phyloP scores from a whole-genome alignment of 2,888 invertebrate genomes.

The Drosophila mulleri region DNA sequence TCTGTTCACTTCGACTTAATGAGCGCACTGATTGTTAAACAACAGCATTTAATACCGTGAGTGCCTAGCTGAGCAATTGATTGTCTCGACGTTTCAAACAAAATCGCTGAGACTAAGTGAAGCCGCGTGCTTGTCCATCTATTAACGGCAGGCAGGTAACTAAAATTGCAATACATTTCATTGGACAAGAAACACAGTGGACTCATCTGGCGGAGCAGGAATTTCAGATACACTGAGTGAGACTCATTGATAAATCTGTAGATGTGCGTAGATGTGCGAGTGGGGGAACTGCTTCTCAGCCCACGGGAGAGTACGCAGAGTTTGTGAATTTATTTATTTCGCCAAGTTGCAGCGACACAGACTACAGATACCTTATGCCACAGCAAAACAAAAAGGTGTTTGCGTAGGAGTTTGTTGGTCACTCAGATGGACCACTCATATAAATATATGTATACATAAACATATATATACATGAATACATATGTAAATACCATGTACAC shows the following conservation, averaged over 20 bases:
- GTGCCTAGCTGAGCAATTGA: not conserved
- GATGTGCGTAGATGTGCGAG: conserved; percentile 67
- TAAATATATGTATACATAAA: no score
- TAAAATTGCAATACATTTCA: conserved; percentile 35
- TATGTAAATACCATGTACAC: not conserved
- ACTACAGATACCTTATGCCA: conserved; percentile 32
- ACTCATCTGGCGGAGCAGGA: conserved; percentile 33
- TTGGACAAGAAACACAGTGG: conserved; percentile 25
- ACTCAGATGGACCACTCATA: not conserved
- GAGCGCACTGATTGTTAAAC: conserved; percentile 23
- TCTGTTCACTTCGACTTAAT: not conserved
- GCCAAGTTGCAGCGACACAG: conserved; percentile 7
- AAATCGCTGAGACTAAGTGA: conserved; percentile 10
- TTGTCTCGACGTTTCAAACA: not conserved
- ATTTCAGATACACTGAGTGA: conserved; percentile 10
- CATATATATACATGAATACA: not conserved
- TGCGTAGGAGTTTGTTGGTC: conserved; percentile 23
- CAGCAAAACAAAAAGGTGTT: conserved; percentile 21
- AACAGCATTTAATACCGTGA: conserved; percentile 5
- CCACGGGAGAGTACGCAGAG: conserved; percentile 40
- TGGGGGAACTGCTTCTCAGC: conserved; percentile 71
- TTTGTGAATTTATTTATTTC: conserved; percentile 32
- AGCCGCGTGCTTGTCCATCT: conserved; percentile 34
- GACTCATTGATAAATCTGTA: conserved; percentile 32
- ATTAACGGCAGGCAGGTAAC: conserved; percentile 34